Conservation (phyloP, 1,140 invertebrate genomes). For the Wiebesia pumilae region DNA sequence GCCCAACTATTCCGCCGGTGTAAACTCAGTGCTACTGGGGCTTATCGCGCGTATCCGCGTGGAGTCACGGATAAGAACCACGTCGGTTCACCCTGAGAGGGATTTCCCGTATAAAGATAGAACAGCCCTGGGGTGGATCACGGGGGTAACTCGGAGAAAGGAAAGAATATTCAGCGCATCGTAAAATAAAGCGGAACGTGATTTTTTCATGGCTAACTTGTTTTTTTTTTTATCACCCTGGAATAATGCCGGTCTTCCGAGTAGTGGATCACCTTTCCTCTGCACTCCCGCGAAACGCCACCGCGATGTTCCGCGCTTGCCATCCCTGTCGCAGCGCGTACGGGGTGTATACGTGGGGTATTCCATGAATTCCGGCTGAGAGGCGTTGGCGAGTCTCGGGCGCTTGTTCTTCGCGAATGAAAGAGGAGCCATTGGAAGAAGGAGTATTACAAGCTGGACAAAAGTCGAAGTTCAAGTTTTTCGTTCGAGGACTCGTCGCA, state of each 20-base stretch:
- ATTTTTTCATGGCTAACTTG: constrained; percentile 44
- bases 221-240: constrained; percentile 19
- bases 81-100: not conserved
- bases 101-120: not conserved
- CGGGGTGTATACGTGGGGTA: not conserved
- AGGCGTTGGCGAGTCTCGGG: not conserved
- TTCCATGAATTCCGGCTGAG: not conserved
- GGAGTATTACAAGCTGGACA: not conserved
- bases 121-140: not conserved
- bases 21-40: not conserved
- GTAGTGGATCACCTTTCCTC: not conserved
- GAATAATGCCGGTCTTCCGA: not conserved
- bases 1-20: not conserved
- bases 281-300: not conserved
- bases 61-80: not conserved
- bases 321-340: not conserved
- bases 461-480: too few species aligned
- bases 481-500: too few species aligned
- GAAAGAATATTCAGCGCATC: not conserved
- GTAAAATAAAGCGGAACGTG: constrained; percentile 47
- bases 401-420: not conserved
- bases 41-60: not conserved
- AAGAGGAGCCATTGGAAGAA: not conserved
- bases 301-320: not conserved
- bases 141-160: too few species aligned